A percentile compares a stretch with the other conserved stretches of the same genome.
Conservation (phyloP, 2,113 vertebrate species). For the Caretta caretta region DNA sequence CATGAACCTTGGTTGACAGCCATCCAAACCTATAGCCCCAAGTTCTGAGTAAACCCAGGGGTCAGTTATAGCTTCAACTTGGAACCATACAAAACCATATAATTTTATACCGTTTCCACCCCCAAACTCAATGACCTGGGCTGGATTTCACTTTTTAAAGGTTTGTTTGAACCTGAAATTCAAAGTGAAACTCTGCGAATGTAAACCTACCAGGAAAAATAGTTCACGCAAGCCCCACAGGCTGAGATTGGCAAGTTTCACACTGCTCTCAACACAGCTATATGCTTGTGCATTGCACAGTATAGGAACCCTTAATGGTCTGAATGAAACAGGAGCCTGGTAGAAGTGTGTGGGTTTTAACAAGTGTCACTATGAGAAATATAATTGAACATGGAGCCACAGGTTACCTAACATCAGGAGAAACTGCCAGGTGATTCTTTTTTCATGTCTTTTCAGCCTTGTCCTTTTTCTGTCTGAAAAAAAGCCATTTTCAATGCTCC, state of each 20-base stretch:
- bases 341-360: background rate
- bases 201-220: background rate
- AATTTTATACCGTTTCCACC: rapidly evolving
- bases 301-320: background rate
- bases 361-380: background rate
- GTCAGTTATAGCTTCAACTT: background rate
- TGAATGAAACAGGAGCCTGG: background rate
- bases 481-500: background rate
- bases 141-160: background rate
- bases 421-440: background rate
- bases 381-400: slow-evolving; percentile 17
- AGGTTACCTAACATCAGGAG: background rate
- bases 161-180: background rate
- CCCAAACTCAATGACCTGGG: background rate
- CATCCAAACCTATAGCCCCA: rapidly evolving
- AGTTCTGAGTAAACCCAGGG: background rate
- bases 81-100: background rate
- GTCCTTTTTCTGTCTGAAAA: background rate
- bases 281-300: background rate
- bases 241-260: rapidly evolving
- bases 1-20: background rate
- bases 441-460: slow-evolving; percentile 35
- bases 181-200: rapidly evolving
- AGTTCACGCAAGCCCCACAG: background rate
- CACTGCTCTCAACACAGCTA: rapidly evolving